Base-by-base conservation (phyloP, 1,140 invertebrate genomes). In the Apolygus lucorum region DNA sequence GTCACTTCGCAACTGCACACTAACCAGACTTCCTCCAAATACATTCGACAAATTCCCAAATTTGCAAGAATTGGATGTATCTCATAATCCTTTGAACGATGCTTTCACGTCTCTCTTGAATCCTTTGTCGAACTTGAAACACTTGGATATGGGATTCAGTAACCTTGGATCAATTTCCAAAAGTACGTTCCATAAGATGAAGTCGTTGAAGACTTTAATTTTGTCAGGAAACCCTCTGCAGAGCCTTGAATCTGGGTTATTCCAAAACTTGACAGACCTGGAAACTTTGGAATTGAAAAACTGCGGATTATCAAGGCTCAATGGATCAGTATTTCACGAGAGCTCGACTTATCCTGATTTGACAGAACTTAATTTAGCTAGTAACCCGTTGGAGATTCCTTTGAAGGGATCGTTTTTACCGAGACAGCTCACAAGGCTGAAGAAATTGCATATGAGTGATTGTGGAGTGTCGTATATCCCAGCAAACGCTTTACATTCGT, bases 111-210 rank as follows among this genome's bases (percentile, higher is more conserved):
- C 80, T 74, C 75, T 88, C 17, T 76, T 89, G n/a, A 84, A 84
- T 0, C 87, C 87, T 0, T 75, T 89, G 1, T 82, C 84, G 49
- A 84, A 84, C 24, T 77, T 89, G 13, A 84, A 88, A 77, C 87
- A 86, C 75, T 77, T 89, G 11, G 87, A 89, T 74, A 89, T 89
- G 87, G 87, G 87, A 4, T 88, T 88, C 73, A 87, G 87, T 77
- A 85, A 86, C 75, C 78, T 89, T 11, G 85, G 85, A 1, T 81
- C 86, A 70, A 83, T 89, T 28, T 84, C 84, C 8, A 85, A 84
- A 25, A 81, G 85, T 2, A 86, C 86, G 1, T 89, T 89, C 75
- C 82, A 85, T 0, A 84, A 86, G 75, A 88, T 88, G 87, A 86
- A 85, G 0, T 84, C 84, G 0, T 81, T 89, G 74, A 86, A 84